phyloP scores from a whole-genome alignment of 2,113 vertebrate genomes.

The Oplegnathus fasciatus region DNA sequence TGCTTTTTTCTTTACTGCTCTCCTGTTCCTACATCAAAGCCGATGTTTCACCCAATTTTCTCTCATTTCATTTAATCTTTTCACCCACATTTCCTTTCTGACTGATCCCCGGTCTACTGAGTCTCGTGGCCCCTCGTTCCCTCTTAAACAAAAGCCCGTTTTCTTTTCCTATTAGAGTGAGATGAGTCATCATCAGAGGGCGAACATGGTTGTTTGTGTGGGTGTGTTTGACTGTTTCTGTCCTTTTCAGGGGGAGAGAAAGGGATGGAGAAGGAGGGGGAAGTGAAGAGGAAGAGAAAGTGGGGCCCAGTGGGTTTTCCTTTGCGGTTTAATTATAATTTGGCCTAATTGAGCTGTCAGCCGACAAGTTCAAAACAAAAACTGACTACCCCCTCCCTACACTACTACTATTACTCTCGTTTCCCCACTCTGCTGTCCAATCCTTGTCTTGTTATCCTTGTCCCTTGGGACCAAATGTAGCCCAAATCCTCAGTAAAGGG shows the following conservation, averaged over 20 bases:
- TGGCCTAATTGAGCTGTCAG: constrained; percentile 68
- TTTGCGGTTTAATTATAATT: constrained; percentile 48
- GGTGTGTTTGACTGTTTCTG: constrained; percentile 20
- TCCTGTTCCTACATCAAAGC: not conserved
- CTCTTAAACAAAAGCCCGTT: constrained; percentile 60
- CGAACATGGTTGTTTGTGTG: not conserved
- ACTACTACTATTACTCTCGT: not conserved
- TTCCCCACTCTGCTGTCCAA: not conserved
- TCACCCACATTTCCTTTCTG: constrained; percentile 4
- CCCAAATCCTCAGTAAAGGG: not conserved
- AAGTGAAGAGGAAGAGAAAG: constrained; percentile 18
- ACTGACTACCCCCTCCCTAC: not conserved
- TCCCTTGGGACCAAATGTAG: no score
- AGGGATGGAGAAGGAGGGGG: not conserved
- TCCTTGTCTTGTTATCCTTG: not conserved
- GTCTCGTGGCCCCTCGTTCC: not conserved
- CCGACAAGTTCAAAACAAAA: constrained; percentile 37
- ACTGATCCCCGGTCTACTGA: not conserved
- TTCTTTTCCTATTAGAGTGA: constrained; percentile 68
- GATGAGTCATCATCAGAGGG: constrained; percentile 20
- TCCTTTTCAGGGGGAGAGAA: constrained; percentile 5
- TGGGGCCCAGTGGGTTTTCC: not conserved
- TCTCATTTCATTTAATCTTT: constrained; percentile 17
- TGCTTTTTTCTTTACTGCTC: no score
- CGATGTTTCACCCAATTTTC: not conserved